Conservation (phyloP, 2,113 vertebrate genomes). For the Atractosteus spatula region DNA sequence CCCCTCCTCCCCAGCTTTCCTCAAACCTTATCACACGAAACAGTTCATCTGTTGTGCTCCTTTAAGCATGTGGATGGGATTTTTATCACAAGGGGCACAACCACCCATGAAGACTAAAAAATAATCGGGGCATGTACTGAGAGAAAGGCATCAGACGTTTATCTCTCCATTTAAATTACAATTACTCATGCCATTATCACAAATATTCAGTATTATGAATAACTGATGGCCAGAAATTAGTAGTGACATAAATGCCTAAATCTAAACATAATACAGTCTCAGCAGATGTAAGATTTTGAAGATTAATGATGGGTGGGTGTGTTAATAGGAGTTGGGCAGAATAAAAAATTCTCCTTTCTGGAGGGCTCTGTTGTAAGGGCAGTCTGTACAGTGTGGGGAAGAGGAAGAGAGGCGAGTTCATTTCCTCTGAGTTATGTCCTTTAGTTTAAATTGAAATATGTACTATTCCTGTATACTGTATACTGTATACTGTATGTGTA, state of each 20-base stretch:
- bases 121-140: not conserved
- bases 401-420: too few species aligned
- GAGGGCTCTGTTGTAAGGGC: too few species aligned
- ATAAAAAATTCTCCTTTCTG: too few species aligned
- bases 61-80: conserved; percentile 44
- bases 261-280: not conserved
- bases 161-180: conserved; percentile 38
- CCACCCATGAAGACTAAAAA: conserved; percentile 23
- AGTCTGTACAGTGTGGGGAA: too few species aligned
- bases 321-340: too few species aligned
- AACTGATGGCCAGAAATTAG: not conserved
- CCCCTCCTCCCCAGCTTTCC: conserved; percentile 29
- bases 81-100: conserved; percentile 47
- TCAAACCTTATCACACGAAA: conserved; percentile 51
- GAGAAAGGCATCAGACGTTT: conserved; percentile 21
- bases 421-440: too few species aligned
- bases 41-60: conserved; percentile 57
- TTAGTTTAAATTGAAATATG: too few species aligned
- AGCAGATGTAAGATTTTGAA: not conserved
- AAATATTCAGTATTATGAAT: conserved; percentile 18
- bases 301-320: too few species aligned
- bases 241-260: not conserved
- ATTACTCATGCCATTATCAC: conserved; percentile 5
- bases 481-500: too few species aligned
- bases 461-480: too few species aligned